Evolutionary conservation across 2,797 vertebrate species (phyloP).

Genomic region (Benthosema pterotum): DNA sequence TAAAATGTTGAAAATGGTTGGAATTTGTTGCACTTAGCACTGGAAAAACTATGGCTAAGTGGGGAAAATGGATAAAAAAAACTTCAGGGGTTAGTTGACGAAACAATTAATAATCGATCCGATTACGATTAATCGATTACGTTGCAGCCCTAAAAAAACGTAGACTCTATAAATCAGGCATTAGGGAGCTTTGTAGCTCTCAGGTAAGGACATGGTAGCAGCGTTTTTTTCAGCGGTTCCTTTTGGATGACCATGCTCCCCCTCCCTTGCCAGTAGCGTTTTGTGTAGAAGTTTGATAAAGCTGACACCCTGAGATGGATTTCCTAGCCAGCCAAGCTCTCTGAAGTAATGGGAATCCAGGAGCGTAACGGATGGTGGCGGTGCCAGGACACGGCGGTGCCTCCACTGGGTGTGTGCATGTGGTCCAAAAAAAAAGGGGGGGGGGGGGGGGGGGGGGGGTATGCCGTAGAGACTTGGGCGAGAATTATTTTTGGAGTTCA

Average conservation of each 20-base stretch:
- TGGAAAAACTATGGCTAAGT: no score
- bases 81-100: no score
- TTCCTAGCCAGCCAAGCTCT: slow-evolving; percentile 70
- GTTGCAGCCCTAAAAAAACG: no score
- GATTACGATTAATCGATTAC: no score
- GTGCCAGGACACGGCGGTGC: slow-evolving; percentile 65
- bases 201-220: slow-evolving; percentile 37
- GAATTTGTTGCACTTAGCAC: no score
- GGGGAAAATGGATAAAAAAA: no score
- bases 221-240: slow-evolving; percentile 20
- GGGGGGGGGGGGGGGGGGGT: no score
- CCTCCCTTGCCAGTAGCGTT: slow-evolving; percentile 27
- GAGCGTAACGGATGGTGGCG: slow-evolving; percentile 74
- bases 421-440: slow-evolving; percentile 67
- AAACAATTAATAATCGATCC: no score
- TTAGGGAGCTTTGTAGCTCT: not conserved
- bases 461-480: slow-evolving; percentile 64
- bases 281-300: slow-evolving; percentile 69
- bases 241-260: slow-evolving; percentile 33
- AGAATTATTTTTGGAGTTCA: slow-evolving; percentile 71
- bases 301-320: slow-evolving; percentile 75
- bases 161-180: no score
- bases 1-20: no score
- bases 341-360: slow-evolving; percentile 76
- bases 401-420: slow-evolving; percentile 72